phyloP scores from a whole-genome alignment of 2,797 vertebrate species.

The Babyrousa celebensis region DNA sequence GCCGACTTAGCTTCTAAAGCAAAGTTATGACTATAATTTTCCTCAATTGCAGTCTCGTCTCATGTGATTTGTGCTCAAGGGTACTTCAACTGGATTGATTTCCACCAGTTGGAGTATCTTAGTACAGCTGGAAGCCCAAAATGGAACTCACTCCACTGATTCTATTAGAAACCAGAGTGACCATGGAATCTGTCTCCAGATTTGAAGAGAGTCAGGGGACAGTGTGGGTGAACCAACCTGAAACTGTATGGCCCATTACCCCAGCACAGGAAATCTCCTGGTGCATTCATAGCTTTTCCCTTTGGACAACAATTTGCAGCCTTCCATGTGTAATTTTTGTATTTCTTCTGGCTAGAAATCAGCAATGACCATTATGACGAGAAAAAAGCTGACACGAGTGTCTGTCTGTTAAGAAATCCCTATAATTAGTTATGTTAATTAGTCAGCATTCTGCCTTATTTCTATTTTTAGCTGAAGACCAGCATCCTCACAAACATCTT shows the following conservation, averaged over 20 bases:
- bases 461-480: conserved; percentile 69
- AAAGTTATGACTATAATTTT: conserved; percentile 90
- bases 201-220: conserved; percentile 67
- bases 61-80: conserved; percentile 92
- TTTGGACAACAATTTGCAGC: neutral
- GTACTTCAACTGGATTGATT: conserved; percentile 89
- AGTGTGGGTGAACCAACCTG: conserved; percentile 50
- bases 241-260: neutral
- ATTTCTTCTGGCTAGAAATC: conserved; percentile 46
- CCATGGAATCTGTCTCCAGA: conserved; percentile 73
- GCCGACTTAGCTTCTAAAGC: conserved; percentile 86
- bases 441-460: conserved; percentile 62
- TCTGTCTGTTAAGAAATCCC: conserved; percentile 55
- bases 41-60: conserved; percentile 89
- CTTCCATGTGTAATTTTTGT: neutral
- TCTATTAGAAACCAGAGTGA: conserved; percentile 85
- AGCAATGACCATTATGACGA: conserved; percentile 21
- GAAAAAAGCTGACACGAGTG: neutral
- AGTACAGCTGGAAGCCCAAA: conserved; percentile 88
- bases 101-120: conserved; percentile 90
- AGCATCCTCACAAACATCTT: conserved; percentile 15
- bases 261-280: conserved; percentile 42
- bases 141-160: conserved; percentile 85
- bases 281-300: neutral
- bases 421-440: conserved; percentile 72